Evolutionary conservation across 2,888 invertebrate species (phyloP), one percentile per base, ranked within the genome.

Genomic region (Cheilosia pagana): DNA sequence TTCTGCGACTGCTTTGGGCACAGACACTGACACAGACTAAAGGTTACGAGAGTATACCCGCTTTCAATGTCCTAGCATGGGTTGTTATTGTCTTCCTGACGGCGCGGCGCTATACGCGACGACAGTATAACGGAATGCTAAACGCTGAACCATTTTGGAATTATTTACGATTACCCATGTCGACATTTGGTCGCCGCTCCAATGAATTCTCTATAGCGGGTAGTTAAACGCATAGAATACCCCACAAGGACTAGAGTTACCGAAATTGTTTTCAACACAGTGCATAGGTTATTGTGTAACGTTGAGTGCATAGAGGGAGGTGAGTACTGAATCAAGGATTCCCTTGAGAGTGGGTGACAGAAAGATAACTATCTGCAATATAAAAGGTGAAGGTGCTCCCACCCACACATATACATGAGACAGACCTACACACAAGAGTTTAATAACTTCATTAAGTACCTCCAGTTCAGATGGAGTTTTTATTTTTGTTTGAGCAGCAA

Each of bases 111-210:
- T 25, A 41, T n/a, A n/a, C 52, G 53, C 45, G 28, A 50, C 21
- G 35, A 14, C 28, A 21, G 19, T 50, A 48, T 16, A 19, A 39
- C 74, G 70, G 70, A 78, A 83, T 74, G 68, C 68, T 79, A 79
- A 83, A 53, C 63, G 63, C 41, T 78, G 68, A 48, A 78, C 45
- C 62, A 55, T 78, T 83, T 74, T 74, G 62, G 53, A 83, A 70
- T 83, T 63, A 78, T 74, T 78, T 83, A 83, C 70, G 70, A 83
- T 63, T 74, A 62, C 63, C 74, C 74, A 59, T 74, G 83, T 83
- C 83, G 83, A 83, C 83, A 70, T 83, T 83, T 75, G 83, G 83
- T 83, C 83, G 83, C 78, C 83, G 52, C 68, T 59, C 57, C 74
- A 74, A 83, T 79, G 83, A 83, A 83, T 78, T 83, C 70, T 53